Conservation (phyloP, 2,797 vertebrate species). For the Neosilurus mollespiculum region DNA sequence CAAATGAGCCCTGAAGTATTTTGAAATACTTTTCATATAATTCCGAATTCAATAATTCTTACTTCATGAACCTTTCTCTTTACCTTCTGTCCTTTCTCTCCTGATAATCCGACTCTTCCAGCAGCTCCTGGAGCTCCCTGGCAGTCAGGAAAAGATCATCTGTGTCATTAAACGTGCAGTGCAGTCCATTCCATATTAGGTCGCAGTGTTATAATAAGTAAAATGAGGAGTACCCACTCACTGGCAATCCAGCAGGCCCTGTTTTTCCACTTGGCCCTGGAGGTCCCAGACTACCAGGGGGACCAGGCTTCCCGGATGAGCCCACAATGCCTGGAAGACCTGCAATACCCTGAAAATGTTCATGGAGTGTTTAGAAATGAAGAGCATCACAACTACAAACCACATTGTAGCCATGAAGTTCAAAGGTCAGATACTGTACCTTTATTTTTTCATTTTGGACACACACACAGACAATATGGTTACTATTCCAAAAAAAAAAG, state of each 20-base stretch:
- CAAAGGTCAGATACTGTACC: no score
- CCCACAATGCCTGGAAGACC: constrained; percentile 68
- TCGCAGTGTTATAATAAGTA: constrained; percentile 23
- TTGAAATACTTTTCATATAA: background rate
- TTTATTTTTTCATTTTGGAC: no score
- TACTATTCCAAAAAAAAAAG: no score
- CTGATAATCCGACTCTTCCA: constrained; percentile 66
- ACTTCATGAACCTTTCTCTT: constrained; percentile 16
- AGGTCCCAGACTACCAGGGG: constrained; percentile 65
- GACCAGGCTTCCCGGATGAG: constrained; percentile 66
- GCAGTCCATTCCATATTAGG: background rate
- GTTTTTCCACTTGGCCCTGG: constrained; percentile 63
- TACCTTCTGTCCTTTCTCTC: constrained; percentile 78
- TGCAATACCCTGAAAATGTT: constrained; percentile 67
- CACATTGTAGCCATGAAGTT: background rate
- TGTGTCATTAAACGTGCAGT: background rate
- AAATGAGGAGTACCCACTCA: constrained; percentile 67
- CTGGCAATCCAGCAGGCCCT: constrained; percentile 72
- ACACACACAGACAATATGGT: no score
- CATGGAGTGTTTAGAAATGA: background rate
- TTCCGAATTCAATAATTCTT: background rate
- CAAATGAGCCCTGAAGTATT: no score
- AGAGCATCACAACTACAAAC: no score
- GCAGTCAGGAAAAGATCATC: constrained; percentile 3
- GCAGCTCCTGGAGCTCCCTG: constrained; percentile 64